Base-by-base conservation (phyloP, 35 echinoderm and acorn worm species). In the Hemicentrotus pulcherrimus region DNA sequence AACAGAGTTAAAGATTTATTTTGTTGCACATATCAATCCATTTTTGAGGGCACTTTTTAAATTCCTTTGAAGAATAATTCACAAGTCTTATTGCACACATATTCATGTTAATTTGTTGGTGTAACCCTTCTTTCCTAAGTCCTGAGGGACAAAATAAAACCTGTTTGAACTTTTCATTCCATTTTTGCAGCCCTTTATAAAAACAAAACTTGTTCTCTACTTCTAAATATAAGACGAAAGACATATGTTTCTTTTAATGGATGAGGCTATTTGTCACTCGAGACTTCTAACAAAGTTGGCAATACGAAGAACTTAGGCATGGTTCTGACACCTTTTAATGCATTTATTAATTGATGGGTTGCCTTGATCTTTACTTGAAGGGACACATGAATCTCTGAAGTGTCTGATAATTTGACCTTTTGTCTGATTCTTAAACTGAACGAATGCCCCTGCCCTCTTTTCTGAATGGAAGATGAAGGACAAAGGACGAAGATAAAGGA, bases 391-490 rank as follows among this genome's bases (percentile, higher is more conserved):
- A 70, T 8, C 65, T 78, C 18, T n/a, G 7, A 28, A n/a, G 19
- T n/a, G 28, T 78, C 19, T 7, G 22, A 78, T 78, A 22, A 28
- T n/a, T 22, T 78, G n/a, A 78, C 65, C 18, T 4, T 8, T 24
- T 78, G 22, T 78, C 4, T 78, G 65, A 78, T 78, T 78, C 22
- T 70, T 41, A 41, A 41, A 41, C 3, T 19, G 18, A 70, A 70
- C 28, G 61, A 78, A 78, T 28, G 65, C 65, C 19, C 24, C 4
- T 78, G 65, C 28, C 65, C 24, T 2, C 22, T 28, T 78, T 78
- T 78, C 65, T 78, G 65, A 78, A 78, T 78, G 65, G 24, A 78
- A n/a, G 65, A 78, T 78, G 65, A 78, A n/a, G 65, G 65, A 78
- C n/a, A 22, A 28, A n/a, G n/a, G n/a, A 30, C 28, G 10, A 55